These are phyloP conservation scores for Cyanoderma ruficeps DNA, from an alignment of 2,113 vertebrate species.

Conservation along the genomic window DNA sequence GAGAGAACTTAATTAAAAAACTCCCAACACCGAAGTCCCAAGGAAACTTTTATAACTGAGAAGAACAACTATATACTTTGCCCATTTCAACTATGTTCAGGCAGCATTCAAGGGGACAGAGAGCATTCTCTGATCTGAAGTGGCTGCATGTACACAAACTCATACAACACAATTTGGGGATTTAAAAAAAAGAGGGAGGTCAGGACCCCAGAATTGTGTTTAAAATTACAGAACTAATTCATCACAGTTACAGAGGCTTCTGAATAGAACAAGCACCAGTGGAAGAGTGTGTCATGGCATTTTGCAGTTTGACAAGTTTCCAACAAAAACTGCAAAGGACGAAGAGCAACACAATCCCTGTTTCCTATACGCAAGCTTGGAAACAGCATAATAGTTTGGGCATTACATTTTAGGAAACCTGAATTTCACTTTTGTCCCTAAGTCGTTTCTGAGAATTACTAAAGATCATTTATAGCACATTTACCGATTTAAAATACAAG, in stretches of 20 bases:
- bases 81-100: neutral
- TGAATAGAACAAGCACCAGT: neutral
- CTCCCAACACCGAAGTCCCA: neutral
- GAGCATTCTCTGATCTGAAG: neutral
- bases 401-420: neutral
- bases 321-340: neutral
- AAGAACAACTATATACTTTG: neutral
- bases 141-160: neutral
- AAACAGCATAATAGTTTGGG: neutral
- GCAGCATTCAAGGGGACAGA: neutral
- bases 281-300: neutral
- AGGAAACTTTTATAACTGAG: neutral
- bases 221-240: neutral
- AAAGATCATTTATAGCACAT: neutral
- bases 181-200: neutral
- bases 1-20: neutral
- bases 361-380: neutral
- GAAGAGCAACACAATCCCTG: neutral
- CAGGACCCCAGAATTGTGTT: neutral
- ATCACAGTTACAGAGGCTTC: neutral
- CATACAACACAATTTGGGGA: neutral
- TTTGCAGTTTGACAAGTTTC: neutral
- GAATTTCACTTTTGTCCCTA: neutral
- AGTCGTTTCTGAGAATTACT: neutral
- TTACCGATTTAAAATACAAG: neutral